Evolutionary conservation across 2,113 vertebrate genomes (phyloP).

Genomic region (Phaethornis superciliosus): DNA sequence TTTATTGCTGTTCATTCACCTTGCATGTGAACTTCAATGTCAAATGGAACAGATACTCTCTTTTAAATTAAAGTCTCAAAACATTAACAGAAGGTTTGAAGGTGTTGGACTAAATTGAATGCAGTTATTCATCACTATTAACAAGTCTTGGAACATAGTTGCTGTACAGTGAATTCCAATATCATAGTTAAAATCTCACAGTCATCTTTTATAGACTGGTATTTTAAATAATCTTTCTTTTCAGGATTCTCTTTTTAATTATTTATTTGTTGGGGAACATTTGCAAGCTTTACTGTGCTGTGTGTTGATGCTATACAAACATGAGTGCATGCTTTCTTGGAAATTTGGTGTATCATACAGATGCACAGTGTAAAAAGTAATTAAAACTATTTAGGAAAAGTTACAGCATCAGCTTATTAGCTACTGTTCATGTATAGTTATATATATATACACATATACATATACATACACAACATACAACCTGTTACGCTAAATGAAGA

Average conservation of each 20-base stretch:
- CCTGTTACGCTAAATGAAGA: background rate
- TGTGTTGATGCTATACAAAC: background rate
- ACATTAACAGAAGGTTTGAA: background rate
- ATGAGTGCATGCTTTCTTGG: background rate
- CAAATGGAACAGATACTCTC: conserved; percentile 7
- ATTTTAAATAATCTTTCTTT: background rate
- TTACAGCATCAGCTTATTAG: background rate
- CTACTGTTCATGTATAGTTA: background rate
- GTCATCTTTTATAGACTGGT: background rate
- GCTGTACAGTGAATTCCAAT: background rate
- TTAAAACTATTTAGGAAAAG: background rate
- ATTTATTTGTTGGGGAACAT: background rate
- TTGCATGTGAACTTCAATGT: background rate
- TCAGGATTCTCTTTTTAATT: background rate
- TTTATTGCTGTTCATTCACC: background rate
- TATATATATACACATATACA: too few relatives aligned
- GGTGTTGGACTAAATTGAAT: background rate
- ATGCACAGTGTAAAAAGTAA: background rate
- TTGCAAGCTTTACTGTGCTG: background rate
- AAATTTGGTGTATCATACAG: background rate
- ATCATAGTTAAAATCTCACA: background rate
- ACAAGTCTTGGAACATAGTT: background rate
- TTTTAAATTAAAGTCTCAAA: conserved; percentile 29
- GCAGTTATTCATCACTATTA: background rate
- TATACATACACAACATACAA: too few relatives aligned